Conservation (phyloP, 2,888 invertebrate species). For the Hydrotaea cyrtoneurina region DNA sequence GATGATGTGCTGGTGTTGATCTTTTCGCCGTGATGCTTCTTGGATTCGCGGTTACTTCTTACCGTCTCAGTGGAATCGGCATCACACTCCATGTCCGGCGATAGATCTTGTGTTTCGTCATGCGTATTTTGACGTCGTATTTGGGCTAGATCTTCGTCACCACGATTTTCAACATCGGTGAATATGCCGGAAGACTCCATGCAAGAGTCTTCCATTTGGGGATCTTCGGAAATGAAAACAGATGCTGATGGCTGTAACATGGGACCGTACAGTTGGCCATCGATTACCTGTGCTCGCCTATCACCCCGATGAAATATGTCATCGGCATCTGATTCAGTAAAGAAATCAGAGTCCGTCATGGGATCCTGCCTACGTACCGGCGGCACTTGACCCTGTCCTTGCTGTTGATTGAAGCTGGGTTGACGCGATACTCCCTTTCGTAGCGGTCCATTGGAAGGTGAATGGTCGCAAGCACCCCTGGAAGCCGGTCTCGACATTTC, state of each 20-base stretch:
- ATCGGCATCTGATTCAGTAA: conserved; percentile 94
- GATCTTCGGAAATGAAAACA: conserved; percentile 82
- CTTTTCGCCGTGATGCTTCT: conserved; percentile 33
- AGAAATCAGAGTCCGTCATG: conserved; percentile 95
- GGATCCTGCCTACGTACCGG: conserved; percentile 89
- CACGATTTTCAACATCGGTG: conserved; percentile 90
- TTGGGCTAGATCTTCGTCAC: conserved; percentile 83
- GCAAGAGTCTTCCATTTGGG: conserved; percentile 87
- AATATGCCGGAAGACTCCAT: conserved; percentile 96
- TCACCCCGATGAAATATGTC: conserved; percentile 87
- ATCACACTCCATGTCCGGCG: conserved; percentile 73
- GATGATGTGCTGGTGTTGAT: conserved; percentile 34
- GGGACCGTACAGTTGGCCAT: conserved; percentile 92
- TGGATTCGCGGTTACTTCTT: conserved; percentile 80
- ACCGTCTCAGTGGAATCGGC: conserved; percentile 80
- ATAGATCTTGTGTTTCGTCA: conserved; percentile 76
- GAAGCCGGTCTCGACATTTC: conserved; percentile 94
- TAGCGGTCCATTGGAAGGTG: conserved; percentile 83
- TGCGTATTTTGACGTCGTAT: conserved; percentile 76
- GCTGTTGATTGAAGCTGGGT: conserved; percentile 80
- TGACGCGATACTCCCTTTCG: conserved; percentile 78
- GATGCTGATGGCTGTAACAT: conserved; percentile 81
- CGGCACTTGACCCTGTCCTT: conserved; percentile 79
- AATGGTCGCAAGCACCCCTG: conserved; percentile 88
- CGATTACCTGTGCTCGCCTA: conserved; percentile 91